A percentile compares a stretch with the other conserved stretches of the same genome.
Evolutionary conservation across 2,888 invertebrate genomes (phyloP).

Genomic region (Pandemis corylana): DNA sequence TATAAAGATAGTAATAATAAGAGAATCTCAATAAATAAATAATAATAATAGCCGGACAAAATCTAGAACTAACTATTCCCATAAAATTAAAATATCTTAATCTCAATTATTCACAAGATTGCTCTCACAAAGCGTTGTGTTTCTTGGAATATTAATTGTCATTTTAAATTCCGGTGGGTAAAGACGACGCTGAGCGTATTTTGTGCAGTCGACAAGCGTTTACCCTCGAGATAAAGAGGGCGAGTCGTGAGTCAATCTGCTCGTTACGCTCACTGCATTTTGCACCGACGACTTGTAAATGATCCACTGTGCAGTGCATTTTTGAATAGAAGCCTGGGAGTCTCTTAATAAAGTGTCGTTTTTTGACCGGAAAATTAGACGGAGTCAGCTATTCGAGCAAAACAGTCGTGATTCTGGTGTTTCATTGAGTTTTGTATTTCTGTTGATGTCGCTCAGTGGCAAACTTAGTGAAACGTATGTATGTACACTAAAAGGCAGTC

Average conservation of each 20-base stretch:
- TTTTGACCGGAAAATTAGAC: slow-evolving; percentile 54
- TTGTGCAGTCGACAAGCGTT: slow-evolving; percentile 48
- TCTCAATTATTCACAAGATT: slow-evolving; percentile 8
- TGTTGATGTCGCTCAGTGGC: no score
- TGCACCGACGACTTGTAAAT: slow-evolving; percentile 53
- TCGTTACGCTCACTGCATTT: slow-evolving; percentile 55
- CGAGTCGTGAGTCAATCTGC: slow-evolving; percentile 58
- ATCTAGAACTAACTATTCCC: background rate
- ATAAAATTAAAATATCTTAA: background rate
- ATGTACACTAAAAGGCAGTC: no score
- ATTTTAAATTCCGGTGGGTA: slow-evolving; percentile 46
- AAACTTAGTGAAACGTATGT: no score
- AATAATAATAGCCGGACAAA: no score
- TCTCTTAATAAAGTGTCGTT: slow-evolving; percentile 44
- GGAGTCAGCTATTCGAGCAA: slow-evolving; percentile 25
- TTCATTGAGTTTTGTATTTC: no score
- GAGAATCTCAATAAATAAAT: no score
- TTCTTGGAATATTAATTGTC: slow-evolving; percentile 42
- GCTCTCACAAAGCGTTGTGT: slow-evolving; percentile 18
- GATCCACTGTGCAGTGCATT: slow-evolving; percentile 48
- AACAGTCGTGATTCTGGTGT: background rate
- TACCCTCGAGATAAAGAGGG: slow-evolving; percentile 57
- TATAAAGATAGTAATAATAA: no score
- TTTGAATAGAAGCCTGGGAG: slow-evolving; percentile 44
- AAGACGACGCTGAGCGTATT: slow-evolving; percentile 45